These are phyloP conservation scores for Ophioninae sp. DNA, from an alignment of 2,888 invertebrate genomes.

Conservation along the genomic window DNA sequence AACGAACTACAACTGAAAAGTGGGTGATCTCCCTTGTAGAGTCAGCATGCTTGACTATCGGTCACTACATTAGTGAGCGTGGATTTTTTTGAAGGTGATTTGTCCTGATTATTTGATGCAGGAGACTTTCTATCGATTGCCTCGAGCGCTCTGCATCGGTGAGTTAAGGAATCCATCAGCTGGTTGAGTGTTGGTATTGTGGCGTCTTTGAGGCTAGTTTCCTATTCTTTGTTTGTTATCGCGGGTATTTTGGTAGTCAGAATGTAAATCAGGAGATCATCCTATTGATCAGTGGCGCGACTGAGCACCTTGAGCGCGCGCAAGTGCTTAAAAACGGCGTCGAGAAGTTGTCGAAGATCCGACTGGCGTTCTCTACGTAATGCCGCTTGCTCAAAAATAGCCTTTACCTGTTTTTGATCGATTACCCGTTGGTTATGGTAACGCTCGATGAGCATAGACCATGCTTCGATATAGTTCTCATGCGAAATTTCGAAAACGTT, in stretches of 20 bases:
- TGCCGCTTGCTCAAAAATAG: constrained; percentile 60
- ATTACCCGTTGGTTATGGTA: constrained; percentile 67
- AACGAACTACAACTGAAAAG: constrained; percentile 27
- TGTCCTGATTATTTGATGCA: not conserved
- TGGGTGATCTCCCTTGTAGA: constrained; percentile 30
- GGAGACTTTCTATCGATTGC: not conserved
- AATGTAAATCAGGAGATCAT: constrained; percentile 64
- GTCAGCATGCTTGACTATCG: not conserved
- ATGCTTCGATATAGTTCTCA: constrained; percentile 50
- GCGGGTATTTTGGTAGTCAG: constrained; percentile 50
- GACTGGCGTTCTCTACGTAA: constrained; percentile 52
- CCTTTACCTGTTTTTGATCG: constrained; percentile 63
- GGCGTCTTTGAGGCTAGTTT: constrained; percentile 31
- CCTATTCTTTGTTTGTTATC: constrained; percentile 59
- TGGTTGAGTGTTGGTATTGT: constrained; percentile 22
- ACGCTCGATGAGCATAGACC: constrained; percentile 51
- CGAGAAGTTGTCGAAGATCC: constrained; percentile 62
- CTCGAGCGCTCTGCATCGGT: constrained; percentile 53
- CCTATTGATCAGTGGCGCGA: constrained; percentile 65
- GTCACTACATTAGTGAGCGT: constrained; percentile 6
- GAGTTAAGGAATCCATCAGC: constrained; percentile 60
- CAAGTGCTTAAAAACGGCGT: constrained; percentile 64
- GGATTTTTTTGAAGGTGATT: not conserved
- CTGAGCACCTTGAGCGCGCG: constrained; percentile 64
- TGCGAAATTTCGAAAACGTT: constrained; percentile 43